These are phyloP conservation scores for Tenualosa ilisha DNA, from an alignment of 2,797 vertebrate genomes.

Conservation along the genomic window DNA sequence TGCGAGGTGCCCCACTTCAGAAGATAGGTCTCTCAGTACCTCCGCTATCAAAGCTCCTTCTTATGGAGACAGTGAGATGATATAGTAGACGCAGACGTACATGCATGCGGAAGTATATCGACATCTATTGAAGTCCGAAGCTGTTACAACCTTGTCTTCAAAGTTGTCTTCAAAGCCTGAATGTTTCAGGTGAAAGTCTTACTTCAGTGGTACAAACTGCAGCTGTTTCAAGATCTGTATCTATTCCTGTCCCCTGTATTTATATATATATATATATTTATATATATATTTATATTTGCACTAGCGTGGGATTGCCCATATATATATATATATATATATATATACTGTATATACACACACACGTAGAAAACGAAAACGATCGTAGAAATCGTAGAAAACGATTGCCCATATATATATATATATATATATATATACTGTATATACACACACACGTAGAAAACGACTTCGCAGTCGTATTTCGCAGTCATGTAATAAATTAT, in stretches of 20 bases:
- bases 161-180: not conserved
- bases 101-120: not conserved
- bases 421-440: not conserved
- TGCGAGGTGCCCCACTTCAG: conserved; percentile 8
- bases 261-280: not conserved
- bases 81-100: not conserved
- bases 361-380: too few species aligned
- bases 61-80: not conserved
- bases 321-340: too few species aligned
- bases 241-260: not conserved
- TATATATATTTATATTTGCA: not conserved
- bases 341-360: too few species aligned
- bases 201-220: not conserved
- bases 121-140: not conserved
- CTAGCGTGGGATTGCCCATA: not conserved
- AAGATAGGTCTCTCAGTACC: not conserved
- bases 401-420: not conserved
- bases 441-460: too few species aligned
- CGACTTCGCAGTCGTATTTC: too few species aligned
- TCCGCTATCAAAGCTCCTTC: not conserved
- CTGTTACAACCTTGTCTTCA: not conserved
- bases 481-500: too few species aligned
- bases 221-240: not conserved
- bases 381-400: too few species aligned
- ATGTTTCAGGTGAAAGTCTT: not conserved